A percentile compares a stretch with the other conserved stretches of the same genome.
These are phyloP conservation scores for Rattus norvegicus DNA, from an alignment of 2,113 vertebrate genomes.

Conservation along the genomic window DNA sequence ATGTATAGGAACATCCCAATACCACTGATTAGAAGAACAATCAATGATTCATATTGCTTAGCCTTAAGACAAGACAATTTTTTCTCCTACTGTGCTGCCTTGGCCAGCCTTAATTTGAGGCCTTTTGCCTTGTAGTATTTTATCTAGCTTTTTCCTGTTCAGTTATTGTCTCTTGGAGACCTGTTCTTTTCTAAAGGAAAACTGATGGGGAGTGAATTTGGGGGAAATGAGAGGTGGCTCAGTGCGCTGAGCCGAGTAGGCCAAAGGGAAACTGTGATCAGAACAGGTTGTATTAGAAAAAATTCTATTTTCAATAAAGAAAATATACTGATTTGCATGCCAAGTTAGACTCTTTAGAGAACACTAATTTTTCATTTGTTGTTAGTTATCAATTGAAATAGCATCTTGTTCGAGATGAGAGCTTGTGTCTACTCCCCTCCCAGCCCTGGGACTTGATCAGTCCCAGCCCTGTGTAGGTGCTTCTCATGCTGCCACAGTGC, in stretches of 20 bases:
- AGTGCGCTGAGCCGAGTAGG: not conserved
- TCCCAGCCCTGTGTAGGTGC: not conserved
- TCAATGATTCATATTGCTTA: not conserved
- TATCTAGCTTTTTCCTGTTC: not conserved
- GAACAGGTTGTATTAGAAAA: not conserved
- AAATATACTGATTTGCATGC: not conserved
- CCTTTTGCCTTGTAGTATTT: not conserved
- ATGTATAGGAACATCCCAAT: not conserved
- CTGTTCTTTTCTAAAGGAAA: not conserved
- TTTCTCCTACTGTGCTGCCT: not conserved
- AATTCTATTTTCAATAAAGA: not conserved
- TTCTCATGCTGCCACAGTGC: not conserved
- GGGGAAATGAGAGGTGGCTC: not conserved
- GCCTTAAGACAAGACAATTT: not conserved
- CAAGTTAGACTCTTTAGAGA: not conserved
- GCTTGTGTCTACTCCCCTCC: not conserved
- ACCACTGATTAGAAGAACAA: not conserved
- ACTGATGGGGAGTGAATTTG: fast-evolving
- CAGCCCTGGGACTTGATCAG: not conserved
- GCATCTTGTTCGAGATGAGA: not conserved
- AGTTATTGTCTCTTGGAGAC: not conserved
- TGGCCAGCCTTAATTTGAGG: not conserved
- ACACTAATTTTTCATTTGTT: not conserved
- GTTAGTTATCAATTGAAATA: not conserved
- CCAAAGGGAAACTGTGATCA: not conserved